Base-by-base conservation (phyloP, 2,888 invertebrate genomes). In the Trachelus stipa region DNA sequence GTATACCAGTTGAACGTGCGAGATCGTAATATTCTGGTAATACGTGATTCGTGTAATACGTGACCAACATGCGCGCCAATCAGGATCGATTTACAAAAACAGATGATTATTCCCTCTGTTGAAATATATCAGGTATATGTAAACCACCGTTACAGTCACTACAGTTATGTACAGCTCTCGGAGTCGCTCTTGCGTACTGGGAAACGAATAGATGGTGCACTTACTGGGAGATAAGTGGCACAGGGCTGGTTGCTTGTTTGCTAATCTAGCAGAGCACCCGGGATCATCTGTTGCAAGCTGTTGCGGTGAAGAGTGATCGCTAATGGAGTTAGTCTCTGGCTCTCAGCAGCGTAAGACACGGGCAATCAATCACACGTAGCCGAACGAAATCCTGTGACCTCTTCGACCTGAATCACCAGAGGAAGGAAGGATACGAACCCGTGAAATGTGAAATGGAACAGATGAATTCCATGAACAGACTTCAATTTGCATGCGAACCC, bases 211-310 rank as follows among this genome's bases (percentile, higher is more conserved):
- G 85, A 86, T 86, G 85, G 86, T 84, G 87, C 86, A 87, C 87
- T 88, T 85, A 84, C 84, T 83, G 82, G 76, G 82, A 86, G 87
- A 88, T 88, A 89, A 87, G 88, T 87, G 86, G 87, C 81, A 73
- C 79, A 80, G 80, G 83, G 80, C 83, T 79, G 83, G 81, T 82
- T 85, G 83, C 87, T 87, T 87, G 87, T 87, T 88, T 88, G 87
- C 86, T 89, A 88, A 89, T 89, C 87, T 87, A 87, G 82, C 85
- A 84, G 82, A 85, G 84, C 83, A 79, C 78, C 79, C 79, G 78
- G 84, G 85, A 88, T 87, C 88, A 88, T 87, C 88, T 87, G 87
- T 87, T 88, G 87, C 87, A 85, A 83, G 86, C 83, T 85, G 85
- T 85, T 87, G 86, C 78, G 84, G 85, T 81, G 84, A 85, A 86